Evolutionary conservation across 2,113 vertebrate genomes (phyloP).

Genomic region (Misgurnus mizolepis): DNA sequence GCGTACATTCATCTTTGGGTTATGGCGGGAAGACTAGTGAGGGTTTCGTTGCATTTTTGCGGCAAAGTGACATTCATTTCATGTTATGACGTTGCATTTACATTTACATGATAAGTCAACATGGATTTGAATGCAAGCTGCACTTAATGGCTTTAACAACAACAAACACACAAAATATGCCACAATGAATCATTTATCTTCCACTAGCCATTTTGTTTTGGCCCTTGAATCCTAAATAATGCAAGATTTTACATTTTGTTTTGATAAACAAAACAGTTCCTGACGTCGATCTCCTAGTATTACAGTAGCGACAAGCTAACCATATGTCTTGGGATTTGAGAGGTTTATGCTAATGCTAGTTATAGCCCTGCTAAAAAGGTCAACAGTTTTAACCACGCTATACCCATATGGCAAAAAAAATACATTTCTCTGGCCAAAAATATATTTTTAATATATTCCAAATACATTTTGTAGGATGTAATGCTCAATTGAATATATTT

Average conservation of each 20-base stretch:
- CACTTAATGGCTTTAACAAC: background rate
- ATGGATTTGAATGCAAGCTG: background rate
- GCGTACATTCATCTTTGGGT: slow-evolving; percentile 19
- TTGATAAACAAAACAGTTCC: background rate
- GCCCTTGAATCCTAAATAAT: slow-evolving; percentile 7
- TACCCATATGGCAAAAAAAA: too few relatives aligned
- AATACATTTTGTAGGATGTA: too few relatives aligned
- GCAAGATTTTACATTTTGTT: background rate
- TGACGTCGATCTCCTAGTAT: background rate
- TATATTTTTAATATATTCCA: too few relatives aligned
- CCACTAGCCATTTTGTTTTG: slow-evolving; percentile 1
- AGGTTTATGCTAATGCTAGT: slow-evolving; percentile 17
- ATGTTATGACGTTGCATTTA: slow-evolving; percentile 7
- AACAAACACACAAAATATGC: background rate
- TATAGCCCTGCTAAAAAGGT: background rate
- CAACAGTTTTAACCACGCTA: too few relatives aligned
- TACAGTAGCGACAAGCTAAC: background rate
- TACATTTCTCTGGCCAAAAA: too few relatives aligned
- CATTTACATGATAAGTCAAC: background rate
- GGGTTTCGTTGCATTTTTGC: slow-evolving; percentile 23
- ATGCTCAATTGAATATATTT: too few relatives aligned
- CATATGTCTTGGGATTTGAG: background rate
- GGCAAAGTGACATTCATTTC: slow-evolving; percentile 41
- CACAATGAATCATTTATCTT: background rate
- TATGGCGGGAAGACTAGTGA: slow-evolving; percentile 15